These are phyloP conservation scores for Colletes gigas DNA, from an alignment of 1,140 invertebrate species.

Conservation along the genomic window DNA sequence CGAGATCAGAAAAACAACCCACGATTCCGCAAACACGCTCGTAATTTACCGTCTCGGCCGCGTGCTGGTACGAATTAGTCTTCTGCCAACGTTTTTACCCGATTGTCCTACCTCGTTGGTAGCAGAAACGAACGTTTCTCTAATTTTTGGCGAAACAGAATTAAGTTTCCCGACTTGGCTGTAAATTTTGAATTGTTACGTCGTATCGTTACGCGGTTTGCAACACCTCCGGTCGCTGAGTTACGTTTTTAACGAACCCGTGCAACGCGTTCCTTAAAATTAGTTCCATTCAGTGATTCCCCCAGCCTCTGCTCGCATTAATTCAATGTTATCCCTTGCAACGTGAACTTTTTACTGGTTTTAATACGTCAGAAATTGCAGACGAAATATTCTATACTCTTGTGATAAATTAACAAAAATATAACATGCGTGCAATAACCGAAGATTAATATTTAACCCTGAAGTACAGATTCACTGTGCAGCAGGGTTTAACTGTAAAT, in stretches of 20 bases:
- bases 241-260: conserved; percentile 18
- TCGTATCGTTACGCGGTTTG: conserved; percentile 31
- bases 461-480: too few species aligned
- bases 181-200: conserved; percentile 6
- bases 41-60: conserved; percentile 2
- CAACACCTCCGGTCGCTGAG: neutral
- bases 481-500: too few species aligned
- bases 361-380: too few species aligned
- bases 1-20: conserved; percentile 24
- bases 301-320: neutral
- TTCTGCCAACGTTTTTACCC: neutral
- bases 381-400: too few species aligned
- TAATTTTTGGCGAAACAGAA: too few species aligned
- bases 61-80: conserved; percentile 7
- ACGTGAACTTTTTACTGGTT: too few species aligned
- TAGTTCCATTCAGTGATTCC: conserved; percentile 21
- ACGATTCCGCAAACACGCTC: neutral
- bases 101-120: too few species aligned
- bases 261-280: conserved; percentile 24
- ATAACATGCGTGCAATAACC: too few species aligned
- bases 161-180: too few species aligned
- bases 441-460: too few species aligned
- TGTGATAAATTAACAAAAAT: too few species aligned
- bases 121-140: too few species aligned
- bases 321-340: neutral